Evolutionary conservation across 2,888 invertebrate species (phyloP), one percentile per base, ranked within the genome.

Genomic region (Atethmia centrago): DNA sequence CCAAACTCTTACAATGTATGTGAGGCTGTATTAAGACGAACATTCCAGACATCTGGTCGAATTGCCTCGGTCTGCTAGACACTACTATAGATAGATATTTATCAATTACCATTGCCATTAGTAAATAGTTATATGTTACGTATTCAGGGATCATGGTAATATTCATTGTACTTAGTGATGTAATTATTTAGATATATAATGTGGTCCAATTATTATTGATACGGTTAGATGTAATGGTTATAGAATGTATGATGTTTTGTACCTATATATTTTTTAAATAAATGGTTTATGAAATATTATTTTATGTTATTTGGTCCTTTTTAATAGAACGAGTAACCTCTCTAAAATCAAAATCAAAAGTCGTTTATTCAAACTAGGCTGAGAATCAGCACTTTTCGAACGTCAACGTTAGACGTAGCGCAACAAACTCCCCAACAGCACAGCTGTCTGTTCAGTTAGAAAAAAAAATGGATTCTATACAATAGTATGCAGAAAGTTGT

Each of bases 121-220:
- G 51, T 71, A 71, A 66, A 47, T 86, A 79, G 63, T 82, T 86
- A 85, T 77, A 79, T 62, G 21, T 83, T 85, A 87, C 79, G 58
- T 83, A 88, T 86, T 87, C 86, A 91, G 91, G 93, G 92, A 91
- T 91, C 89, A 90, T 88, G 93, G 93, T 92, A 88, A 90, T 89
- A 88, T 88, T 84, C 89, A 89, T 90, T 90, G 91, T 92, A 91
- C 91, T 92, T 93, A 93, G 91, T 79, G 88, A 76, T 86, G 77
- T 90, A 90, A 88, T 83, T 77, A 74, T 87, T 79, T 88, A 89
- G 80, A 85, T 79, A 79, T 88, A 88, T 89, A 88, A 84, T 85
- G 86, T 87, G 90, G 90, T 91, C 89, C 89, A 88, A 86, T 88
- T 64, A 80, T 87, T 86, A 80, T 73, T 85, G 61, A 85, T 88